Percentiles rank a stretch among this genome's conserved stretches.
Evolutionary conservation across 2,113 vertebrate species (phyloP).

Genomic region (Colistium nudipinnis): DNA sequence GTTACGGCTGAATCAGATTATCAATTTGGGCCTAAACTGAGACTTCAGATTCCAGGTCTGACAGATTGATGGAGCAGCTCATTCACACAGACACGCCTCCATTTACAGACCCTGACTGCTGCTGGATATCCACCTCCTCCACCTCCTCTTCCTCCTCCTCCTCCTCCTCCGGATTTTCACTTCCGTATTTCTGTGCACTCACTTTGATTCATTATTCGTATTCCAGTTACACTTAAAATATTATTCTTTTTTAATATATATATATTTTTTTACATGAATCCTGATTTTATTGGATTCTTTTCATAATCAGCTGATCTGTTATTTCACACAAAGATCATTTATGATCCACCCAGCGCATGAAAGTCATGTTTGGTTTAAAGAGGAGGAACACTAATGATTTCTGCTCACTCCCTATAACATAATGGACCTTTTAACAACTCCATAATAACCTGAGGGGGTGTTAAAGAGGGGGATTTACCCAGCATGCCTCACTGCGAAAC

Average conservation of each 20-base stretch:
- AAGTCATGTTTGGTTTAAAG: neutral
- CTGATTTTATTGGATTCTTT: too few relatives aligned
- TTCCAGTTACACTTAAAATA: too few relatives aligned
- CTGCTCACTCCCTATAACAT: neutral
- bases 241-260: too few relatives aligned
- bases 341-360: neutral
- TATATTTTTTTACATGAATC: too few relatives aligned
- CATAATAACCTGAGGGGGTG: slow-evolving; percentile 23
- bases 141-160: slow-evolving; percentile 67
- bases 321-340: too few relatives aligned
- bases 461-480: too few relatives aligned
- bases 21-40: slow-evolving; percentile 89
- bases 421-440: slow-evolving; percentile 27
- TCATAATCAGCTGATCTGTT: too few relatives aligned
- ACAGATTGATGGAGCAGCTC: slow-evolving; percentile 87
- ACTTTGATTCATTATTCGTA: too few relatives aligned
- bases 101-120: slow-evolving; percentile 90
- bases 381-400: neutral
- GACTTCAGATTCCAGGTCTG: slow-evolving; percentile 85
- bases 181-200: slow-evolving; percentile 9
- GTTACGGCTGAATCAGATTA: slow-evolving; percentile 89
- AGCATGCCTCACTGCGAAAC: too few relatives aligned
- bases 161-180: slow-evolving; percentile 32
- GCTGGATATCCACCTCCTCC: slow-evolving; percentile 86
- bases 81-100: slow-evolving; percentile 83